Evolutionary conservation across 1,140 invertebrate species (phyloP).

Genomic region (Delia radicum): DNA sequence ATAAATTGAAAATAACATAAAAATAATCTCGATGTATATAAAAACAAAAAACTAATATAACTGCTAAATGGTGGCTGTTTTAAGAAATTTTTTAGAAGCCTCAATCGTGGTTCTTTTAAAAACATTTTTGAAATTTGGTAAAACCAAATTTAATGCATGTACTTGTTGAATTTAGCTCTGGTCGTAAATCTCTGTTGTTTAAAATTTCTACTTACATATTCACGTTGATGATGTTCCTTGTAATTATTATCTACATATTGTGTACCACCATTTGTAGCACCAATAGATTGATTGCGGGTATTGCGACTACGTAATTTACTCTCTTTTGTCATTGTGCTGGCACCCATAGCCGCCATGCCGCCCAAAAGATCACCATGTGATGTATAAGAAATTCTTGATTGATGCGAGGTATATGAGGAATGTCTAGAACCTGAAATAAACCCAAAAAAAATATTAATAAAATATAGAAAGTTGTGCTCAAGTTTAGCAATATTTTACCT

Average conservation of each 20-base stretch:
- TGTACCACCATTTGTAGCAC: constrained; percentile 54
- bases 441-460: constrained; percentile 7
- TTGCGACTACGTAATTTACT: constrained; percentile 75
- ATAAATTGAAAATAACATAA: too few species aligned
- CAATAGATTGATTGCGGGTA: constrained; percentile 67
- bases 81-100: too few species aligned
- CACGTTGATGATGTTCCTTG: constrained; percentile 63
- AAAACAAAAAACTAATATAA: too few species aligned
- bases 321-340: constrained; percentile 77
- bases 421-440: constrained; percentile 71
- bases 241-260: constrained; percentile 66
- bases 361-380: constrained; percentile 87
- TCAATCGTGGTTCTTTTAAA: too few species aligned
- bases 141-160: neutral
- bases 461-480: neutral
- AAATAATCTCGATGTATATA: too few species aligned
- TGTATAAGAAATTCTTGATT: constrained; percentile 87
- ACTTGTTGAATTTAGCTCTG: neutral
- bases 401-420: constrained; percentile 92
- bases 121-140: neutral
- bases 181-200: neutral
- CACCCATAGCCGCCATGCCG: constrained; percentile 65
- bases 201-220: constrained; percentile 63
- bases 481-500: too few species aligned
- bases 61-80: too few species aligned